Evolutionary conservation across 2,113 vertebrate species (phyloP).

Genomic region (Ceratotherium simum): DNA sequence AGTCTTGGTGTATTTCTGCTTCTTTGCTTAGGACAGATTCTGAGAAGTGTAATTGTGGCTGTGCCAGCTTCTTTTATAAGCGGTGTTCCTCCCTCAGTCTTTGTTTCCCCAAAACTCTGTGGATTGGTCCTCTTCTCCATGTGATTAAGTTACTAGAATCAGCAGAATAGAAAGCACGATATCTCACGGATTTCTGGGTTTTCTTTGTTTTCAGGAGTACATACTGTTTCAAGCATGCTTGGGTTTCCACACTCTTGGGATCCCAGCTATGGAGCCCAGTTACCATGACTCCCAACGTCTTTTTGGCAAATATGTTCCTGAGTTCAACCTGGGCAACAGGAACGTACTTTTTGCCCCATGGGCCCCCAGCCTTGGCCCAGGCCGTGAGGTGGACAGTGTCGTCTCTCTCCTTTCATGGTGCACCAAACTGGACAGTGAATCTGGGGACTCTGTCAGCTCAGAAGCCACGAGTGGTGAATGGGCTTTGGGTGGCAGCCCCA

Average conservation of each 20-base stretch:
- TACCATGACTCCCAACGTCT: neutral
- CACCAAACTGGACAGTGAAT: neutral
- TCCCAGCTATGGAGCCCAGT: neutral
- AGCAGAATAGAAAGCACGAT: neutral
- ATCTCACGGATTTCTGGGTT: neutral
- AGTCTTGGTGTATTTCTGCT: neutral
- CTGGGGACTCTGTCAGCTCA: neutral
- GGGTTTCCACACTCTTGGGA: conserved; percentile 18
- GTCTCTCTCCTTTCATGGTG: neutral
- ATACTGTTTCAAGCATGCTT: neutral
- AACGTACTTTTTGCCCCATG: too few relatives aligned
- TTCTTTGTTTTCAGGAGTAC: conserved; percentile 3
- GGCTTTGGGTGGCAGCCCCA: neutral
- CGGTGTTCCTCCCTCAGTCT: neutral
- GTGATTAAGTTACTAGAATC: neutral
- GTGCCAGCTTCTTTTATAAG: neutral
- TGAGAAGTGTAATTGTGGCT: neutral
- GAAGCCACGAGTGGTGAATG: neutral
- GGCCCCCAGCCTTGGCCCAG: neutral
- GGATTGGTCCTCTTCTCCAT: neutral
- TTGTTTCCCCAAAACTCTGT: neutral
- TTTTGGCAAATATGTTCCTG: neutral
- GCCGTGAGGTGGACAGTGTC: neutral
- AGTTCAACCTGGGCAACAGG: neutral
- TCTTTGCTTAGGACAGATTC: neutral